A percentile compares a stretch with the other conserved stretches of the same genome.
Evolutionary conservation across 2,113 vertebrate species (phyloP).

Genomic region (Sander lucioperca): DNA sequence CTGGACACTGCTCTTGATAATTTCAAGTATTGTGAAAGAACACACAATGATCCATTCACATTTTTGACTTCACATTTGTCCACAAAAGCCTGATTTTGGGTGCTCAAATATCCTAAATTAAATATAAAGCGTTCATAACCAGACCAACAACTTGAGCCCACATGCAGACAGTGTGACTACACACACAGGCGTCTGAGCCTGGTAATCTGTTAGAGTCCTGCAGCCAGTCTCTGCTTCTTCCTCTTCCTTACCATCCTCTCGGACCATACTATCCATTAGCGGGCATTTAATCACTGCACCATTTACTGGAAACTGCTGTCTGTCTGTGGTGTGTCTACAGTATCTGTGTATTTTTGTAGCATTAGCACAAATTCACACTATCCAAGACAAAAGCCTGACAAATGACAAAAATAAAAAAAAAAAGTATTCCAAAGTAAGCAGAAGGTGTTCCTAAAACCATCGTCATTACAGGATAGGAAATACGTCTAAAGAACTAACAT

Average conservation of each 20-base stretch:
- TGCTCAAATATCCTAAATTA: neutral
- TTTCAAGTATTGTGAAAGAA: neutral
- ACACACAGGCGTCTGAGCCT: slow-evolving; percentile 48
- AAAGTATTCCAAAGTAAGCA: neutral
- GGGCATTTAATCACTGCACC: slow-evolving; percentile 80
- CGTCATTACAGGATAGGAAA: neutral
- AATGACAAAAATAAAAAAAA: neutral
- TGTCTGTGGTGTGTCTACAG: slow-evolving; percentile 43
- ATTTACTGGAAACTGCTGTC: slow-evolving; percentile 78
- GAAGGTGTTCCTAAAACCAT: neutral
- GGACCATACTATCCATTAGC: slow-evolving; percentile 75
- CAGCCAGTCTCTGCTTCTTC: slow-evolving; percentile 56
- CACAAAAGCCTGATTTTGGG: neutral
- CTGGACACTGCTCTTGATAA: neutral
- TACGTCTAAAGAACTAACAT: neutral
- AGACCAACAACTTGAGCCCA: slow-evolving; percentile 33
- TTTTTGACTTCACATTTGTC: neutral
- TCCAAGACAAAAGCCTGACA: neutral
- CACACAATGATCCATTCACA: neutral
- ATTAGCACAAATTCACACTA: slow-evolving; percentile 26
- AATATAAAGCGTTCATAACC: neutral
- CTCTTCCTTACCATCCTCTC: slow-evolving; percentile 57
- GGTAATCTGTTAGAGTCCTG: slow-evolving; percentile 36
- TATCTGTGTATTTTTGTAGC: slow-evolving; percentile 16
- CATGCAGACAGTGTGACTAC: slow-evolving; percentile 50